Evolutionary conservation across 2,797 vertebrate genomes (phyloP).

Genomic region (Octomys mimax): DNA sequence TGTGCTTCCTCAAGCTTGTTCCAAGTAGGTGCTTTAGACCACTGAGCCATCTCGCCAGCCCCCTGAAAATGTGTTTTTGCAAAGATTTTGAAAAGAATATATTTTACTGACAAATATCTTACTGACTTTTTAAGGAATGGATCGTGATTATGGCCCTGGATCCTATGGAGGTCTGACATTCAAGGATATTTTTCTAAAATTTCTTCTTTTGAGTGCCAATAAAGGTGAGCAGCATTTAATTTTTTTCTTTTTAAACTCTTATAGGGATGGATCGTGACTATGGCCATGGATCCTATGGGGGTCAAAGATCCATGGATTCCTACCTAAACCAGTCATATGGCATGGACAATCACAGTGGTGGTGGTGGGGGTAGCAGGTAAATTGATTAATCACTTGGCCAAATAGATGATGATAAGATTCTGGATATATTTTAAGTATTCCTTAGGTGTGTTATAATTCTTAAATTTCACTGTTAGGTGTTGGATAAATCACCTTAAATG

Average conservation of each 20-base stretch:
- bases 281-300: constrained; percentile 92
- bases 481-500: constrained; percentile 66
- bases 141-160: constrained; percentile 92
- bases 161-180: constrained; percentile 91
- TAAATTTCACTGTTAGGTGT: constrained; percentile 56
- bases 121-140: constrained; percentile 89
- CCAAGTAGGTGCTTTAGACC: too few species aligned
- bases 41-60: too few species aligned
- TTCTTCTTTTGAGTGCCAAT: constrained; percentile 80
- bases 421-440: constrained; percentile 87
- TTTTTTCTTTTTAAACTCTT: constrained; percentile 89
- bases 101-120: constrained; percentile 78
- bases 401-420: constrained; percentile 83
- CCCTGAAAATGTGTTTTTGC: constrained; percentile 48
- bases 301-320: constrained; percentile 92
- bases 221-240: constrained; percentile 83
- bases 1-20: too few species aligned
- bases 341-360: constrained; percentile 92
- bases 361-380: constrained; percentile 92
- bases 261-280: constrained; percentile 92
- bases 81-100: constrained; percentile 14
- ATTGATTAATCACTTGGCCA: constrained; percentile 89
- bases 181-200: constrained; percentile 91
- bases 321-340: constrained; percentile 92
- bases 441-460: constrained; percentile 86